A percentile compares a stretch with the other conserved stretches of the same genome.
These are phyloP conservation scores for Agrotis clavis DNA, from an alignment of 2,888 invertebrate species.

Conservation along the genomic window DNA sequence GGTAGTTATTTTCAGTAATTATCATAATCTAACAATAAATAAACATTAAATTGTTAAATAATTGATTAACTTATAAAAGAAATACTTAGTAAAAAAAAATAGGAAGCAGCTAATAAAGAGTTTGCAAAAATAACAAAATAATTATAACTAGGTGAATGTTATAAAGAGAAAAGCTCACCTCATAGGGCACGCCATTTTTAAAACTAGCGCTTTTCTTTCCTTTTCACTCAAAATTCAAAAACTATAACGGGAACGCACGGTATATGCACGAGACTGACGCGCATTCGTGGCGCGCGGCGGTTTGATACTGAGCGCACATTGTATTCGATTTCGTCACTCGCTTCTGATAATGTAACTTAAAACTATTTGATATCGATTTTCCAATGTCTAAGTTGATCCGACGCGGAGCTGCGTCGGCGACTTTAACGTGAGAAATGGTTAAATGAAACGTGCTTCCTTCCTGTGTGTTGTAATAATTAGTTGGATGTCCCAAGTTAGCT, in stretches of 20 bases:
- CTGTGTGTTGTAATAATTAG: slow-evolving; percentile 25
- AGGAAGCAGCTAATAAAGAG: not conserved
- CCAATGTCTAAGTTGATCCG: slow-evolving; percentile 49
- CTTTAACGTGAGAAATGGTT: slow-evolving; percentile 38
- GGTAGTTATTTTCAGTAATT: no score
- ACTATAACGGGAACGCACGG: slow-evolving; percentile 56
- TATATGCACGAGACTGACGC: slow-evolving; percentile 65
- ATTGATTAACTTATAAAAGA: not conserved
- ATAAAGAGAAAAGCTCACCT: slow-evolving; percentile 73
- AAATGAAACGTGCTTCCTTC: slow-evolving; percentile 32
- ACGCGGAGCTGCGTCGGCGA: slow-evolving; percentile 36
- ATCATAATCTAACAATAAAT: no score
- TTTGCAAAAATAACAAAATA: not conserved
- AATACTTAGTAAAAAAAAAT: not conserved
- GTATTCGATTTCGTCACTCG: slow-evolving; percentile 77
- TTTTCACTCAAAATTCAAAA: slow-evolving; percentile 23
- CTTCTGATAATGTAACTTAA: slow-evolving; percentile 73
- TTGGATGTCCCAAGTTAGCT: not conserved
- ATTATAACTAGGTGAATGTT: not conserved
- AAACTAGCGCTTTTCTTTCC: slow-evolving; percentile 13
- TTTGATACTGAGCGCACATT: slow-evolving; percentile 68
- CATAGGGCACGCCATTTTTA: slow-evolving; percentile 87
- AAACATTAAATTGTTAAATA: not conserved
- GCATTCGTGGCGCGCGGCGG: slow-evolving; percentile 73
- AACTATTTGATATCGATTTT: slow-evolving; percentile 67